Base-by-base conservation (phyloP, 2,797 vertebrate species). In the Pseudochaenichthys georgianus region DNA sequence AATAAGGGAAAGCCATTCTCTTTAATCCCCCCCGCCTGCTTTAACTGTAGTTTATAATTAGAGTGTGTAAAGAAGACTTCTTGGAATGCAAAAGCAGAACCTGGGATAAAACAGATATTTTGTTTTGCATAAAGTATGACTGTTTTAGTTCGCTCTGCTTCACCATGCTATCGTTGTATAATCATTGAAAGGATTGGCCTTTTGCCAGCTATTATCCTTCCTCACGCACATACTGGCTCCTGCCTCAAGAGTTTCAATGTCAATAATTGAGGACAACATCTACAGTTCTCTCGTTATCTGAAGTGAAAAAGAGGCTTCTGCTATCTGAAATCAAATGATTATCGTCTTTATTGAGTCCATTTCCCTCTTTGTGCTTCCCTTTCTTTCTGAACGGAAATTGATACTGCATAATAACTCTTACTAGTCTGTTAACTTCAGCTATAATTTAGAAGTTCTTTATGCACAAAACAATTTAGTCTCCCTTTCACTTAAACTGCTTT, bases 11-110 rank as follows among this genome's bases (percentile, higher is more conserved):
- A 19, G 34, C 46, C 45, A 64, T 72, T 73, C 46, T 38, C 43
- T 73, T 82, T 82, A 12, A 69, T 86, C 64, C 41, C 54, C 61
- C n/a, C 1, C 13, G 69, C 34, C 31, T 64, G 28, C 19, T 64
- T 4, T 50, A 71, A 74, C 19, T 76, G 31, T 3, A 51, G 12
- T 12, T 19, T 9, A n/a, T 50, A 12, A 69, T 34, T 13, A 17
- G 41, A 19, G 41, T n/a, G 5, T 42, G 15, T 52, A 15, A 13
- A 66, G 28, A 12, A 13, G n/a, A 43, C 8, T 57, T 55, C 38
- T 5, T 46, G 28, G 12, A 21, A 78, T 60, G 64, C n/a, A 55
- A 31, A 50, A 38, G 21, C 17, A 63, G 19, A 13, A 15, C 3
- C 11, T 34, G 34, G 7, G 6, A 38, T 38, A 9, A 38, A 38